Base-by-base conservation (phyloP, 2,797 vertebrate species). In the Dendrocincla fuliginosa region DNA sequence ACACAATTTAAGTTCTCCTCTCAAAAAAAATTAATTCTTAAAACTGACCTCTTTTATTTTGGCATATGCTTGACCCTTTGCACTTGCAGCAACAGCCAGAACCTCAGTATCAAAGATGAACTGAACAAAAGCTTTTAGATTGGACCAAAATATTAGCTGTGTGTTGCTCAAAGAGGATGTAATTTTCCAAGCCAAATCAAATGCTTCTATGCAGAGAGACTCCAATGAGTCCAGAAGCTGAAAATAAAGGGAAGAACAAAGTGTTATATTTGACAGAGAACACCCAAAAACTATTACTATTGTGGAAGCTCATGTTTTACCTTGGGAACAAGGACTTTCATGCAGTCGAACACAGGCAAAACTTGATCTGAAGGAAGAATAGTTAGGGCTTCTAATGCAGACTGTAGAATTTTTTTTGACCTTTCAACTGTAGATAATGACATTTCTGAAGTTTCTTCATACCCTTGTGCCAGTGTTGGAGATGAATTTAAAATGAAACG, bases 61-160 rank as follows among this genome's bases (percentile, higher is more conserved):
- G 95, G 92, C 76, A 24, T 97, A 97, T 1, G 98, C 96, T 63
- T 90, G 94, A 17, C 98, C 97, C 39, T 98, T 98, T 76, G 96
- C 96, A 85, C 87, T 89, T 33, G 98, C 97, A 25, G 98, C 97
- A 71, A 98, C 95, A 82, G 96, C 77, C 7, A 99, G 98, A 78
- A 99, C 96, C 53, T 97, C 90, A 28, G 70, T 87, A 87, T 99
- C 97, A 97, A 99, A 99, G 64, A 98, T 96, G 78, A 99, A 97
- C 33, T 97, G 98, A 95, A 99, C 95, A 67, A 99, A 99, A 77
- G 97, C 98, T 96, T 98, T 98, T 56, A 99, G 97, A 57, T 98
- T 98, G 12, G 98, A 97, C 99, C 99, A 99, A 98, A 99, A 99
- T 89, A 98, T 98, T 77, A 98, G 97, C 76, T 99, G 98, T n/a